These are phyloP conservation scores for Sinodicranocentrus sp. DNA, from an alignment of 2,888 invertebrate genomes.

Conservation along the genomic window DNA sequence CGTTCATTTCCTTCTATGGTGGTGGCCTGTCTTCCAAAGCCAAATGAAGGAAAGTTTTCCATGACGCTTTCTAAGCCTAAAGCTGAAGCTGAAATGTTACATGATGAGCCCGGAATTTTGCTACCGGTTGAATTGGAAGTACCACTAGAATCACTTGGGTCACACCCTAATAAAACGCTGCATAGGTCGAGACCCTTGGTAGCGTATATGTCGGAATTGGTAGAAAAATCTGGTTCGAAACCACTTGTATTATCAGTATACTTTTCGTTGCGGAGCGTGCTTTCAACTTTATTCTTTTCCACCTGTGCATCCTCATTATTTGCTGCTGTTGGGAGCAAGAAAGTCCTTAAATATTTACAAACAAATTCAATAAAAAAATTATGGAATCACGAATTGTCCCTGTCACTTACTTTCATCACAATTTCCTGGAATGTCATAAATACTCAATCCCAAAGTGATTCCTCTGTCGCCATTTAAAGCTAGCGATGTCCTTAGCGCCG, in stretches of 20 bases:
- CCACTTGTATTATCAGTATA: neutral
- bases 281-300: constrained; percentile 5
- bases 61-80: constrained; percentile 51
- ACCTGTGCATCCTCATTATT: constrained; percentile 38
- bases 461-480: constrained; percentile 71
- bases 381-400: no score
- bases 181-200: constrained; percentile 74
- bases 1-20: neutral
- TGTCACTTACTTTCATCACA: constrained; percentile 62
- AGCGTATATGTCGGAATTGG: constrained; percentile 61
- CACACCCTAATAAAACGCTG: constrained; percentile 70
- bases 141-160: constrained; percentile 30
- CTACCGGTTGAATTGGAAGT: neutral
- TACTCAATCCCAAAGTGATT: constrained; percentile 71
- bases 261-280: neutral
- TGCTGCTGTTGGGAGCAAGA: no score
- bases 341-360: no score
- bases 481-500: constrained; percentile 45
- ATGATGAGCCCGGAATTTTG: constrained; percentile 2
- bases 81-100: constrained; percentile 42
- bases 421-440: constrained; percentile 74
- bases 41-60: constrained; percentile 40
- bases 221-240: neutral
- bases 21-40: constrained; percentile 23
- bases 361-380: neutral